Base-by-base conservation (phyloP, 2,797 vertebrate genomes). In the Pitangus sulphuratus region DNA sequence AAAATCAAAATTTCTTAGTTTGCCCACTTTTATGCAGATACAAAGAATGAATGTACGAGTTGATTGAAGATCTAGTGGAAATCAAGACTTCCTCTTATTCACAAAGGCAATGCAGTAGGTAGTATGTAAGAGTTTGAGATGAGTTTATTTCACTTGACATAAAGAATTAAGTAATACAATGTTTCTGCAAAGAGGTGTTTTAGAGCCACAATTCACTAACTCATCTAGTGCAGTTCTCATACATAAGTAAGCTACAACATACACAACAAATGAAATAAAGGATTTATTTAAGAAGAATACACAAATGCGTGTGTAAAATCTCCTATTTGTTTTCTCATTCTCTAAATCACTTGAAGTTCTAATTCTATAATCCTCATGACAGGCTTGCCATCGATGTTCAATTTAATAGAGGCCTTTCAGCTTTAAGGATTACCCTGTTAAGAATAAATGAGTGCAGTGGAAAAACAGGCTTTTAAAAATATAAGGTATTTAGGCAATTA, bases 361-460 rank as follows among this genome's bases (percentile, higher is more conserved):
- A 97, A 97, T 97, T 97, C 95, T 74, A 94, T 97, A 98, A 97
- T 97, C 96, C 89, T 95, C 75, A 87, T 94, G 93, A 97, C 91
- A 96, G 90, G 39, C 96, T 97, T 96, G 90, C 88, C 89, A 96
- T 93, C 87, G 95, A 96, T 97, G 93, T 95, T 97, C 95, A 97
- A 97, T 97, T 91, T 97, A 96, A 97, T 97, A 95, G 15, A 72
- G 76, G 51, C 64, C 88, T 97, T 98, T 96, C 93, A 94, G 94
- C 80, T 97, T 97, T 97, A 97, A 94, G 90, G 96, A 97, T 97
- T 96, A 97, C 77, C 93, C 83, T 91, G 80, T 94, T 97, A 94
- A 93, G 90, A 97, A 98, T 89, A 97, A 98, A 97, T 90, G 83
- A 97, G 42, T 91, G 93, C 91, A 96, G 69, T 45, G 12, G 33